Conservation (phyloP, 2,888 invertebrate genomes). For the Imbricaverruca yamaguchii region DNA sequence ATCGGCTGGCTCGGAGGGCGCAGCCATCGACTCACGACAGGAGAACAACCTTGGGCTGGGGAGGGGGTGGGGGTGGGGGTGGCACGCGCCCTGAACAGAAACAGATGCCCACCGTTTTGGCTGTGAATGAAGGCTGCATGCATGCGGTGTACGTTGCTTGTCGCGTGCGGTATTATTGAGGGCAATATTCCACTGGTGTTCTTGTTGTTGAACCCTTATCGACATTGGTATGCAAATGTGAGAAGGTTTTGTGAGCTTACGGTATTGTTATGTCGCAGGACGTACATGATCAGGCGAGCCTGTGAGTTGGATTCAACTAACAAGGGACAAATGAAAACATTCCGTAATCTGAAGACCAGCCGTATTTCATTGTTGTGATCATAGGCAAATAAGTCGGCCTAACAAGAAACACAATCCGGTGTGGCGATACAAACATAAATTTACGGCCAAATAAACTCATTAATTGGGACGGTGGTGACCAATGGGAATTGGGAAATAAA, state of each 20-base stretch:
- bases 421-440: neutral
- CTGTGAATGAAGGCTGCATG: too few species aligned
- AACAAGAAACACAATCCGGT: neutral
- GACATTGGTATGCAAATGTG: too few species aligned
- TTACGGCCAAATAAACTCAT: constrained; percentile 15
- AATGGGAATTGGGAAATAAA: neutral
- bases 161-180: too few species aligned
- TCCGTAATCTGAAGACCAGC: constrained; percentile 1
- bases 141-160: too few species aligned
- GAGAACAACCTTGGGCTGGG: neutral
- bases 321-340: neutral
- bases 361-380: constrained; percentile 3
- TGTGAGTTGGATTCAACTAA: neutral
- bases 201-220: too few species aligned
- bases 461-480: constrained; percentile 1
- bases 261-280: too few species aligned
- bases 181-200: too few species aligned
- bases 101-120: too few species aligned
- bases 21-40: too few species aligned
- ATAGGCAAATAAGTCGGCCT: constrained; percentile 1
- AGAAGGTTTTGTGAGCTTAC: too few species aligned
- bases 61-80: neutral
- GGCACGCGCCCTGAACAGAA: too few species aligned
- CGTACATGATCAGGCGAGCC: too few species aligned
- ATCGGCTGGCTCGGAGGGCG: neutral